A percentile compares a stretch with the other conserved stretches of the same genome.
Evolutionary conservation across 2,797 vertebrate genomes (phyloP).

Genomic region (Octomys mimax): DNA sequence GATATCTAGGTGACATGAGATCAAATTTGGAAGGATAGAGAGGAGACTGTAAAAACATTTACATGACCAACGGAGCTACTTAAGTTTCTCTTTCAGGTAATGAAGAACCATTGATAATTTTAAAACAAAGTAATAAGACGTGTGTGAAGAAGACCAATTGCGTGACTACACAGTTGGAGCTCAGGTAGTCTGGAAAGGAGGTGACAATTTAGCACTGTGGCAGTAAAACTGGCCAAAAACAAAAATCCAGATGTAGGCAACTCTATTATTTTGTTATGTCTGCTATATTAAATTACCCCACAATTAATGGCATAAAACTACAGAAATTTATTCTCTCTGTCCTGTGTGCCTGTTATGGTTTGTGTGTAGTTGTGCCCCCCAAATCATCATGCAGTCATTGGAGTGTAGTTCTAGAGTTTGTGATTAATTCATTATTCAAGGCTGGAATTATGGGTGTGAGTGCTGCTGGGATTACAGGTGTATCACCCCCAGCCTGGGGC

Average conservation of each 20-base stretch:
- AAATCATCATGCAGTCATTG: no score
- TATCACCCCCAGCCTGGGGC: no score
- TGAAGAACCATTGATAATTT: background rate
- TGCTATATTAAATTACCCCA: background rate
- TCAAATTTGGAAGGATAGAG: background rate
- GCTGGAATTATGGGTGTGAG: no score
- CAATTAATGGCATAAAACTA: background rate
- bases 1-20: background rate
- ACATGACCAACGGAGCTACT: background rate
- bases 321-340: background rate
- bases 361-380: no score
- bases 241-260: background rate
- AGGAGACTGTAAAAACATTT: background rate
- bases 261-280: background rate
- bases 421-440: no score
- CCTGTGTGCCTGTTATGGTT: background rate
- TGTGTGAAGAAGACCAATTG: slow-evolving; percentile 1
- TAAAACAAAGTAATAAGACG: slow-evolving; percentile 12
- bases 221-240: background rate
- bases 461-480: no score
- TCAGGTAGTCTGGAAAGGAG: background rate
- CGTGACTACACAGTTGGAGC: background rate
- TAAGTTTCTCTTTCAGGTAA: background rate
- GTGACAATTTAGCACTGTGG: background rate
- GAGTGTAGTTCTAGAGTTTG: no score